Evolutionary conservation across 2,888 invertebrate species (phyloP).

Genomic region (Synanthedon tipuliformis): DNA sequence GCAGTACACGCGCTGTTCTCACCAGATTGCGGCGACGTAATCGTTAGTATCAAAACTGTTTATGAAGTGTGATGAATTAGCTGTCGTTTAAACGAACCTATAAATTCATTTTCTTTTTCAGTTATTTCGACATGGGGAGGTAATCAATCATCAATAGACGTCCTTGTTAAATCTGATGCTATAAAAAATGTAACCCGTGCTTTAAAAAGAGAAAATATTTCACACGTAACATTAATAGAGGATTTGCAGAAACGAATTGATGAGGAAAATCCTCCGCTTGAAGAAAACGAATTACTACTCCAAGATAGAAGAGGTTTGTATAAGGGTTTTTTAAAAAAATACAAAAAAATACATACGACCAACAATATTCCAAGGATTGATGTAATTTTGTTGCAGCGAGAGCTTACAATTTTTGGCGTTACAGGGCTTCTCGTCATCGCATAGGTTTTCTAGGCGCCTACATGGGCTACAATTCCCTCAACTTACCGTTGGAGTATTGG

Average conservation of each 20-base stretch:
- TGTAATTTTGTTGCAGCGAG: conserved; percentile 66
- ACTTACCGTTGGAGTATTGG: conserved; percentile 70
- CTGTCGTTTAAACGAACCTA: not conserved
- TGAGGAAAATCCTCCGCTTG: conserved; percentile 80
- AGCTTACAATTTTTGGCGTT: conserved; percentile 71
- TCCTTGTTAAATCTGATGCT: conserved; percentile 77
- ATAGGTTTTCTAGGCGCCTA: conserved; percentile 55
- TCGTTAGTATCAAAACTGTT: conserved; percentile 26
- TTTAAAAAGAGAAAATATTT: conserved; percentile 73
- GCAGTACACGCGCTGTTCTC: conserved; percentile 44
- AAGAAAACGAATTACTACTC: conserved; percentile 75
- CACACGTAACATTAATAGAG: conserved; percentile 78
- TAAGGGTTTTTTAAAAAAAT: not conserved
- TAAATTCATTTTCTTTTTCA: conserved; percentile 24
- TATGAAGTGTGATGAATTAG: not conserved
- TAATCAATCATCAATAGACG: conserved; percentile 73
- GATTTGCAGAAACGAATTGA: conserved; percentile 84
- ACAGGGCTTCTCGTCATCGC: conserved; percentile 57
- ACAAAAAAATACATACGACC: not conserved
- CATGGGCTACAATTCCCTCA: conserved; percentile 67
- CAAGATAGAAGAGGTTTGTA: conserved; percentile 77
- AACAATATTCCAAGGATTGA: conserved; percentile 45
- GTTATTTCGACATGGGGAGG: conserved; percentile 77
- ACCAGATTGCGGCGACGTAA: conserved; percentile 43
- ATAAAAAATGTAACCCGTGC: conserved; percentile 72